Percentiles rank a stretch among this genome's conserved stretches.
These are phyloP conservation scores for Cettia cetti DNA, from an alignment of 2,113 vertebrate genomes.

Conservation along the genomic window DNA sequence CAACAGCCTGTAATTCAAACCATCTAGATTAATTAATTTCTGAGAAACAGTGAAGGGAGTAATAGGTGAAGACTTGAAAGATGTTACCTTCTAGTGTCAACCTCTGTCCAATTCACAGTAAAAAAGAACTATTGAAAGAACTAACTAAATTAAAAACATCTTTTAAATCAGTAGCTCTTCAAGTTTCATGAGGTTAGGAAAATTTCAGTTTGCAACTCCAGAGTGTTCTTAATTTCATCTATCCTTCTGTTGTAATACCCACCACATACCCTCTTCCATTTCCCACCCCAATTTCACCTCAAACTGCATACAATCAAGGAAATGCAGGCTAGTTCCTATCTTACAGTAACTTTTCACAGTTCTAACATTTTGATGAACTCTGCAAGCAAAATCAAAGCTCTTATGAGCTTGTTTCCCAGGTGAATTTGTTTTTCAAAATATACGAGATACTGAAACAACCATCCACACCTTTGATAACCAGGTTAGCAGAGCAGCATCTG, in stretches of 20 bases:
- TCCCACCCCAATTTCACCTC: not conserved
- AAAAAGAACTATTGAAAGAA: not conserved
- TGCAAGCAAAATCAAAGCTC: not conserved
- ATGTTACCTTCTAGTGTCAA: not conserved
- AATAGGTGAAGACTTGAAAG: not conserved
- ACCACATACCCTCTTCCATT: not conserved
- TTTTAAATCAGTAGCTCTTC: not conserved
- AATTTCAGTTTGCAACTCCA: not conserved
- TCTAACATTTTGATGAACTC: not conserved
- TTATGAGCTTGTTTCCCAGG: not conserved
- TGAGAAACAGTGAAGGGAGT: not conserved
- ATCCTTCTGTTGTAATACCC: not conserved
- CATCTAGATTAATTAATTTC: not conserved
- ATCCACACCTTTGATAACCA: not conserved
- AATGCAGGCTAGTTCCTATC: not conserved
- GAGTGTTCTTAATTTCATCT: not conserved
- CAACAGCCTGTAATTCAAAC: not conserved
- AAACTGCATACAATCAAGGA: not conserved
- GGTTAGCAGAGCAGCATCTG: not conserved
- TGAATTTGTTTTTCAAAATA: not conserved
- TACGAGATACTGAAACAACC: not conserved
- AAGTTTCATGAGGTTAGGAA: not conserved
- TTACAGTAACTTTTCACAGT: not conserved
- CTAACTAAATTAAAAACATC: not conserved
- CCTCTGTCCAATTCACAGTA: not conserved